These are phyloP conservation scores for Melanerpes formicivorus DNA, from an alignment of 2,113 vertebrate species.

Conservation along the genomic window DNA sequence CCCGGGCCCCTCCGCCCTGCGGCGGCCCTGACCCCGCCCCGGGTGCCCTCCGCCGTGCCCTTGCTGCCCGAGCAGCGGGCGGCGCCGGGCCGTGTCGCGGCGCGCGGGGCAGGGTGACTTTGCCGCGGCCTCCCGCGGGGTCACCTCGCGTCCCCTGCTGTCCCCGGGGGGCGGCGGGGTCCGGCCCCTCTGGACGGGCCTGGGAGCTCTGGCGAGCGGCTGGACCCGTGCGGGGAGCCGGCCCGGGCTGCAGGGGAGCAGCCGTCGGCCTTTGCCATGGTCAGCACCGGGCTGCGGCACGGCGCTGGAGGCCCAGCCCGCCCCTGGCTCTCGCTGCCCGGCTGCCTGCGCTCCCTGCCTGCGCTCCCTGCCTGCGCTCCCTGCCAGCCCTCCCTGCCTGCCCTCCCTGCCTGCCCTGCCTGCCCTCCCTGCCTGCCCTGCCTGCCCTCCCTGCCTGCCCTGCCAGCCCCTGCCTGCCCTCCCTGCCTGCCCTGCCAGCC, in stretches of 20 bases:
- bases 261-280: background rate
- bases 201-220: background rate
- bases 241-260: background rate
- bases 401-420: background rate
- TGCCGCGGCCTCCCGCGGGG: background rate
- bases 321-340: background rate
- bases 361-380: no score
- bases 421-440: no score
- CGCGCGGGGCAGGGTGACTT: background rate
- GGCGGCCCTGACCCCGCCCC: background rate
- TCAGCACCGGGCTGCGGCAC: background rate
- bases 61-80: background rate
- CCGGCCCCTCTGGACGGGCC: background rate
- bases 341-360: no score
- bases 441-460: no score
- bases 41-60: no score
- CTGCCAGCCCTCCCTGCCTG: background rate
- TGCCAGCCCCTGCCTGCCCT: no score
- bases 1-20: background rate
- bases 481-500: no score
- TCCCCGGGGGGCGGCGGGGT: background rate
- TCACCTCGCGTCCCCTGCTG: background rate
- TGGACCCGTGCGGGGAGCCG: background rate
- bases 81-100: background rate
- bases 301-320: background rate